phyloP scores from a whole-genome alignment of 2,113 vertebrate species.

The Neogale vison region DNA sequence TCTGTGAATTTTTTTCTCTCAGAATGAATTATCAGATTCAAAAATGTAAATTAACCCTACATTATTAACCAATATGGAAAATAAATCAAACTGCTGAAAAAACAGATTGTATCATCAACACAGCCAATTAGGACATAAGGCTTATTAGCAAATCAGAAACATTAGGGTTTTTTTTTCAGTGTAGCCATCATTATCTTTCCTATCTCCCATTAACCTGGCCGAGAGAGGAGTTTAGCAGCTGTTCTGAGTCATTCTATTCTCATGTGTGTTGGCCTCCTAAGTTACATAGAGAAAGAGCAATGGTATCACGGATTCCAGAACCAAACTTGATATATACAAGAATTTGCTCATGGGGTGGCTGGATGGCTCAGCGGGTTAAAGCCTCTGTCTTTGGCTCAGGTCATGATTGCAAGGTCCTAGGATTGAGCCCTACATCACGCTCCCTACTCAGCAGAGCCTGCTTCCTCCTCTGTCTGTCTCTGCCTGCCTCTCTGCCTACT shows the following conservation, averaged over 20 bases:
- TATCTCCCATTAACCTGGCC: neutral
- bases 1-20: neutral
- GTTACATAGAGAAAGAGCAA: neutral
- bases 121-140: neutral
- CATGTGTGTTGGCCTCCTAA: neutral
- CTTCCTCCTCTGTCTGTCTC: too few relatives aligned
- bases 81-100: neutral
- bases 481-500: too few relatives aligned
- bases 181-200: neutral
- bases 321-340: neutral
- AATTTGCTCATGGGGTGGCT: too few relatives aligned
- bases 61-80: neutral
- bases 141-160: neutral
- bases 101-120: neutral
- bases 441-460: too few relatives aligned
- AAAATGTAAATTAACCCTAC: neutral
- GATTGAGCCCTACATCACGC: too few relatives aligned
- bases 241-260: neutral
- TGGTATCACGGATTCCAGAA: neutral
- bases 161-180: neutral
- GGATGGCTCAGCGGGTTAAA: too few relatives aligned
- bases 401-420: too few relatives aligned
- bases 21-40: neutral
- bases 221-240: neutral
- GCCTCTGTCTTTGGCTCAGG: too few relatives aligned